Percentiles rank a stretch among this genome's conserved stretches.
Evolutionary conservation across 2,113 vertebrate genomes (phyloP).

Genomic region (Neogale vison): DNA sequence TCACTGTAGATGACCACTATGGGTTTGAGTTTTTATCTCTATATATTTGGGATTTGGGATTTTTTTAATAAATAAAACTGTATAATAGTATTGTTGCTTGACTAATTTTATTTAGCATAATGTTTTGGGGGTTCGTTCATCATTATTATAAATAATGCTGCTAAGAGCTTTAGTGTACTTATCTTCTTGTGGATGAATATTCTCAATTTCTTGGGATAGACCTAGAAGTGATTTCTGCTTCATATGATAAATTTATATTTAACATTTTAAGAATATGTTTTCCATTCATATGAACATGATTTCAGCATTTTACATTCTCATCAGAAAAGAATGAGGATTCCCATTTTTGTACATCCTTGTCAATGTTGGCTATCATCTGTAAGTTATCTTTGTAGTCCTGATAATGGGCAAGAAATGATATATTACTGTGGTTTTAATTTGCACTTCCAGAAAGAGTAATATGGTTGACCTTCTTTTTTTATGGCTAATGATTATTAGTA

Average conservation of each 20-base stretch:
- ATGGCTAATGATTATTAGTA: neutral
- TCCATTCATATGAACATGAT: neutral
- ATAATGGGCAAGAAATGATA: neutral
- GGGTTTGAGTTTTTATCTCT: neutral
- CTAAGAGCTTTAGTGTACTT: neutral
- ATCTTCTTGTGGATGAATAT: neutral
- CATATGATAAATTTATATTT: neutral
- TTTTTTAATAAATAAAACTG: neutral
- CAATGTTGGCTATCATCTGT: neutral
- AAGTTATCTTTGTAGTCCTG: neutral
- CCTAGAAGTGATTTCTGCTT: neutral
- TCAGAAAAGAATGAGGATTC: neutral
- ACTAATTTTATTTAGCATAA: neutral
- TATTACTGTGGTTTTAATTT: neutral
- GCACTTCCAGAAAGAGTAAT: neutral
- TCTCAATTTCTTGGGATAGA: neutral
- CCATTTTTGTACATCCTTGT: neutral
- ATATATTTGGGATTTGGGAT: neutral
- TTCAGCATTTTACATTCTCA: neutral
- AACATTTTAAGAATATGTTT: neutral
- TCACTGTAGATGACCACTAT: neutral
- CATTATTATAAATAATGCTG: neutral
- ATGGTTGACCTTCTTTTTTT: neutral
- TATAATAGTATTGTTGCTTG: neutral
- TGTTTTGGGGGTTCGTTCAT: neutral